Base-by-base conservation (phyloP, 1,140 invertebrate genomes). In the Pseudoatta argentina region DNA sequence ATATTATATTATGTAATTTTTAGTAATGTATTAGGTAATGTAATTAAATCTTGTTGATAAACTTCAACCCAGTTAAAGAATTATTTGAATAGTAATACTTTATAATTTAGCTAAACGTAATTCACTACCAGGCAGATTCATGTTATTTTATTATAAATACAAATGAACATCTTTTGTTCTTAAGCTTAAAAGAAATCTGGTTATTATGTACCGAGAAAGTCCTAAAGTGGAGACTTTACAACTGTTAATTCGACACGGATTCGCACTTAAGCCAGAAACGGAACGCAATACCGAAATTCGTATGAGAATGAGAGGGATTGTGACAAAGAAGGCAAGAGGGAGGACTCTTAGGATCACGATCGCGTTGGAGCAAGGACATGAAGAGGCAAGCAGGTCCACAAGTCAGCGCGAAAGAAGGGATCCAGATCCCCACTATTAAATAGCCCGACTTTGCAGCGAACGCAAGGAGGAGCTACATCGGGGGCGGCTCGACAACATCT, bases 401-500 rank as follows among this genome's bases (percentile, higher is more conserved):
- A 59, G 73, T 18, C 53, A 92, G 90, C 91, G 93, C 92, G 91
- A 94, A 95, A 94, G 94, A 94, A 94, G 94, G 93, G 93, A 94
- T 94, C 63, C 86, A 87, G 93, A 87, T 93, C 94, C 94, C 94
- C 94, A 94, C 94, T 94, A 94, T 94, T 94, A 93, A 94, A 94
- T 93, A 81, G 89, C 72, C 59, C 71, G 89, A 86, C 71, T 91
- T 83, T 44, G 83, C 53, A 87, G 91, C 89, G 92, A 91, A 92
- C 66, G 93, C 91, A 93, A 94, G 94, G 93, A 93, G 89, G 81
- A 93, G 93, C 90, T 91, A 92, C 93, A 93, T 93, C 85, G 94
- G 94, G 94, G 94, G 94, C 94, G 94, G 94, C 92, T 91, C 86
- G 85, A 90, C 88, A 89, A 87, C 82, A 93, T 94, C 90, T 92